Conservation (phyloP, 2,113 vertebrate genomes). For the Lutjanus erythropterus region DNA sequence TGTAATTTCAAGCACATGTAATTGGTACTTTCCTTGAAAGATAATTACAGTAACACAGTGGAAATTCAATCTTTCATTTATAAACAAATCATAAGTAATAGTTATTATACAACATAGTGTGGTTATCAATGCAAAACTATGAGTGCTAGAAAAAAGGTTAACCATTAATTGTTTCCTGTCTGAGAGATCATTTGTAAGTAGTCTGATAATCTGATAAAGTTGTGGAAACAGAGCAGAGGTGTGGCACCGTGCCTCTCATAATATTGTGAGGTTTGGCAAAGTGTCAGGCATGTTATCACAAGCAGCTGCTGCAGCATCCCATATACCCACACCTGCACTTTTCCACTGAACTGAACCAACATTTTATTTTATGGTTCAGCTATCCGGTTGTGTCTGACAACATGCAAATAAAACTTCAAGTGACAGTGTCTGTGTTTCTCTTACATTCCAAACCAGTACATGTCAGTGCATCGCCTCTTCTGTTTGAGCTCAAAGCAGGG, state of each 20-base stretch:
- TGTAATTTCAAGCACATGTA: conserved; percentile 11
- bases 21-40: neutral
- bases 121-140: neutral
- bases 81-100: neutral
- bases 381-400: neutral
- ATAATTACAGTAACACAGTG: neutral
- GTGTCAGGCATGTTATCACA: conserved; percentile 51
- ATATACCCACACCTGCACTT: neutral
- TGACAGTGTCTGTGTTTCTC: conserved; percentile 35
- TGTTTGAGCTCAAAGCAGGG: conserved; percentile 90
- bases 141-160: neutral
- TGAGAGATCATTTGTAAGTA: neutral
- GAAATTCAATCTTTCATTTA: neutral
- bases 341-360: neutral
- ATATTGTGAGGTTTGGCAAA: conserved; percentile 17
- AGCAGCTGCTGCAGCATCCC: conserved; percentile 3
- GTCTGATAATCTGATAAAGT: neutral
- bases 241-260: neutral
- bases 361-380: neutral
- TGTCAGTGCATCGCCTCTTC: conserved; percentile 81
- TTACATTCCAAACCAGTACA: conserved; percentile 84
- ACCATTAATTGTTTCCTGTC: neutral
- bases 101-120: neutral
- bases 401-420: neutral
- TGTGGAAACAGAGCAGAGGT: conserved; percentile 7